Base-by-base conservation (phyloP, 2,797 vertebrate genomes). In the Australoheros facetus region DNA sequence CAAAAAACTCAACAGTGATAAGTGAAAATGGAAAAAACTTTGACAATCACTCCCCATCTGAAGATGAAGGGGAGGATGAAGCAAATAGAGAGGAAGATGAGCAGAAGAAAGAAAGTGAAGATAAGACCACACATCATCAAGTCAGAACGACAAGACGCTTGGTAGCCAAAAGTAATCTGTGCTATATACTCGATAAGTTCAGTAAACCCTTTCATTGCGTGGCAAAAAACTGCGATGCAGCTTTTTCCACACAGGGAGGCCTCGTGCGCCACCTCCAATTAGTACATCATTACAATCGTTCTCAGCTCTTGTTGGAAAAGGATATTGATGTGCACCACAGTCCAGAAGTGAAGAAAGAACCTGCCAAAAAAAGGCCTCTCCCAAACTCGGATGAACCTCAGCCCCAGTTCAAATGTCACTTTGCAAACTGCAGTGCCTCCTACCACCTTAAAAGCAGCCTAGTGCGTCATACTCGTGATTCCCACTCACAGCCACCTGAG, bases 171-270 rank as follows among this genome's bases (percentile, higher is more conserved):
- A 94, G 96, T 84, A 99, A 98, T 81, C 92, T 97, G 23, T 98
- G 97, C 90, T 97, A 98, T 75, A 98, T 98, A 87, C 90, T 98
- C 77, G 96, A 96, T 87, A 98, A 97, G 73, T 98, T 98, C 88
- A 97, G 97, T 89, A 99, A 99, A 91, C 97, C 97, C 34, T 99
- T 97, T 95, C 97, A 97, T 83, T 99, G 98, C 87, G 97, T 99
- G 57, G 97, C 97, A 84, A 98, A 98, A 93, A 96, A 96, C 81
- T 99, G 98, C 84, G 96, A 95, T 51, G 96, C 97, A 0, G 97
- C 97, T 7, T 99, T 99, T 90, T 97, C 96, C 53, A 98, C 96
- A 82, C 97, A 98, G 86, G 97, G 96, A 79, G 96, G 97, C 71
- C 96, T 99, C 82, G 97, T 98, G 77, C 97, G 97, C 72, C 98